A percentile compares a stretch with the other conserved stretches of the same genome.
Evolutionary conservation across 2,797 vertebrate genomes (phyloP).

Genomic region (Ptychadena robeensis): DNA sequence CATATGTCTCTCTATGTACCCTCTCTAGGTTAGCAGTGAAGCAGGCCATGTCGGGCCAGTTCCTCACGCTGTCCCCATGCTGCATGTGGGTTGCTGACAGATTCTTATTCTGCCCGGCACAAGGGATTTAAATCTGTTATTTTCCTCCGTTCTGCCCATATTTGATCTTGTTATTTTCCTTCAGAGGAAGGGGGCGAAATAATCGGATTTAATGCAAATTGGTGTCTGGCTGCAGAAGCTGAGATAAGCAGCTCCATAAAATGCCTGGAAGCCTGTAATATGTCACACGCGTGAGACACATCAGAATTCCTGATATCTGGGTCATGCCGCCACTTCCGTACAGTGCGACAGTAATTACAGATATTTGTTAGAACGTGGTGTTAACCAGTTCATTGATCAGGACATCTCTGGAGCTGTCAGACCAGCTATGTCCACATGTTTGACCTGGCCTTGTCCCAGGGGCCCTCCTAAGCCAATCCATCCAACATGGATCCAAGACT

Average conservation of each 20-base stretch:
- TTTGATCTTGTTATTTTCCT: slow-evolving; percentile 38
- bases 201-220: slow-evolving; percentile 59
- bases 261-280: slow-evolving; percentile 37
- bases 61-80: not conserved
- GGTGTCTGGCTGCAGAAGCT: slow-evolving; percentile 32
- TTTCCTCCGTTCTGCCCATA: slow-evolving; percentile 11
- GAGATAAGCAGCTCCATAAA: slow-evolving; percentile 47
- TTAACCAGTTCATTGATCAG: not conserved
- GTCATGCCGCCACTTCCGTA: slow-evolving; percentile 18
- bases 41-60: not conserved
- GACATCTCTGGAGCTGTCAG: slow-evolving; percentile 1
- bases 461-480: too few relatives aligned
- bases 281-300: slow-evolving; percentile 30
- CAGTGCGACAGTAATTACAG: slow-evolving; percentile 3
- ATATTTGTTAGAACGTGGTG: not conserved
- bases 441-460: not conserved
- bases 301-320: slow-evolving; percentile 45
- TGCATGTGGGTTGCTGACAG: not conserved
- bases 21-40: not conserved
- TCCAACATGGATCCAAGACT: too few relatives aligned
- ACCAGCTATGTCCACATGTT: not conserved
- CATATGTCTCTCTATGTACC: too few relatives aligned
- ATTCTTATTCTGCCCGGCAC: not conserved
- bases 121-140: slow-evolving; percentile 11
- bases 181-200: slow-evolving; percentile 31